These are phyloP conservation scores for Leptinotarsa haldemani DNA, from an alignment of 2,888 invertebrate genomes.

Conservation along the genomic window DNA sequence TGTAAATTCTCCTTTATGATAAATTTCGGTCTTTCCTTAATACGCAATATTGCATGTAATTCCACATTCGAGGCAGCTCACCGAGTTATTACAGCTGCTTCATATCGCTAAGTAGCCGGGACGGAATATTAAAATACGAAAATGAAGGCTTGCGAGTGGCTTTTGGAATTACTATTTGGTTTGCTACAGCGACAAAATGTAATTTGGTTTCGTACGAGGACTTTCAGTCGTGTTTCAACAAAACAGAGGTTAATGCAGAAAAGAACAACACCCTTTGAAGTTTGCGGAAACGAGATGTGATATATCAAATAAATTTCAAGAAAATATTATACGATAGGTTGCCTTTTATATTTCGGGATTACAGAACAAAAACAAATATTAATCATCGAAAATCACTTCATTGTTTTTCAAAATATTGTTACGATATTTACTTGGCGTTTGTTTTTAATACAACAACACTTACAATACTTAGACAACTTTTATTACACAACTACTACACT, in stretches of 20 bases:
- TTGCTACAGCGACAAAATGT: conserved; percentile 6
- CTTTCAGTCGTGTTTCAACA: neutral
- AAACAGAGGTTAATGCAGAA: neutral
- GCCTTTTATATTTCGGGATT: too few species aligned
- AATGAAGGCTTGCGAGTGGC: conserved; percentile 24
- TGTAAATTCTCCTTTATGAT: conserved; percentile 60
- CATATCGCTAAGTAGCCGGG: conserved; percentile 34
- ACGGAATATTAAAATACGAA: conserved; percentile 37
- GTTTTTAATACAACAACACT: too few species aligned
- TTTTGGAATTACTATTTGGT: conserved; percentile 16
- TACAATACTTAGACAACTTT: too few species aligned
- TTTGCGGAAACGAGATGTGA: neutral
- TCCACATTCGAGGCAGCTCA: conserved; percentile 54
- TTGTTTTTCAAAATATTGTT: too few species aligned
- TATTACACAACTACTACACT: too few species aligned
- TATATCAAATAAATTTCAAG: too few species aligned
- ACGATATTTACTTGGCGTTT: too few species aligned
- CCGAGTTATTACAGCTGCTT: conserved; percentile 57
- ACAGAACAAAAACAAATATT: too few species aligned
- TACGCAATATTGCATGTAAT: conserved; percentile 60
- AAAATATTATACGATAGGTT: too few species aligned
- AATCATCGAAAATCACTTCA: too few species aligned
- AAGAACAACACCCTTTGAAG: neutral
- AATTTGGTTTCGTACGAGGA: neutral
- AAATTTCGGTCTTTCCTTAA: conserved; percentile 56